phyloP scores from a whole-genome alignment of 2,113 vertebrate species.

The Lycocorax pyrrhopterus region DNA sequence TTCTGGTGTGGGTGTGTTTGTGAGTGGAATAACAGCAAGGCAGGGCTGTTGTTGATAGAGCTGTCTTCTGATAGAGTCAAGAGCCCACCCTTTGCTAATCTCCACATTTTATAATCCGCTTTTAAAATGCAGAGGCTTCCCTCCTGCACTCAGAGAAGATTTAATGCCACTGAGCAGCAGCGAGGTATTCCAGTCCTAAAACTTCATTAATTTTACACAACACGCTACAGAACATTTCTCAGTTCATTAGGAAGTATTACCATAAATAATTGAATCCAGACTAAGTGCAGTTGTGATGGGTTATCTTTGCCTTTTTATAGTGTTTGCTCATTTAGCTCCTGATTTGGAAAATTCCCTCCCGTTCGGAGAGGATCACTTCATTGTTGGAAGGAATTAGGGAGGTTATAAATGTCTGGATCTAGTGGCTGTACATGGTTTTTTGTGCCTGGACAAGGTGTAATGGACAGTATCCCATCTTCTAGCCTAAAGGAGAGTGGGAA shows the following conservation, averaged over 20 bases:
- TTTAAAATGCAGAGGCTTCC: constrained; percentile 19
- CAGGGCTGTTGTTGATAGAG: not conserved
- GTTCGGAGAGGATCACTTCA: not conserved
- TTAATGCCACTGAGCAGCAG: constrained; percentile 29
- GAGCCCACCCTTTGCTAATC: not conserved
- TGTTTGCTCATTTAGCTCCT: constrained; percentile 3
- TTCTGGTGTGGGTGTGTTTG: not conserved
- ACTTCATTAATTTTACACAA: constrained; percentile 65
- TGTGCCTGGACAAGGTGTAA: not conserved
- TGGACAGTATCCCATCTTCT: not conserved
- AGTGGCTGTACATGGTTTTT: not conserved
- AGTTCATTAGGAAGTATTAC: constrained; percentile 40
- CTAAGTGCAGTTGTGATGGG: constrained; percentile 20
- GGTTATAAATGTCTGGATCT: not conserved
- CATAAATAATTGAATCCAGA: constrained; percentile 62
- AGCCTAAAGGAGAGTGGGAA: not conserved
- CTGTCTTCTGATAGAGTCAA: not conserved
- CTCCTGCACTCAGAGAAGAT: constrained; percentile 14
- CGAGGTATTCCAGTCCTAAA: constrained; percentile 5
- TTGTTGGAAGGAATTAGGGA: not conserved
- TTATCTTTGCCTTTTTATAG: not conserved
- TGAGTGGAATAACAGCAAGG: not conserved
- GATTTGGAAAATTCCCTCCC: not conserved
- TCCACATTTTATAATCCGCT: constrained; percentile 27
- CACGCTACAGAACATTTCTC: not conserved